phyloP scores from a whole-genome alignment of 2,888 invertebrate genomes.

The Caenorhabditis sp. region DNA sequence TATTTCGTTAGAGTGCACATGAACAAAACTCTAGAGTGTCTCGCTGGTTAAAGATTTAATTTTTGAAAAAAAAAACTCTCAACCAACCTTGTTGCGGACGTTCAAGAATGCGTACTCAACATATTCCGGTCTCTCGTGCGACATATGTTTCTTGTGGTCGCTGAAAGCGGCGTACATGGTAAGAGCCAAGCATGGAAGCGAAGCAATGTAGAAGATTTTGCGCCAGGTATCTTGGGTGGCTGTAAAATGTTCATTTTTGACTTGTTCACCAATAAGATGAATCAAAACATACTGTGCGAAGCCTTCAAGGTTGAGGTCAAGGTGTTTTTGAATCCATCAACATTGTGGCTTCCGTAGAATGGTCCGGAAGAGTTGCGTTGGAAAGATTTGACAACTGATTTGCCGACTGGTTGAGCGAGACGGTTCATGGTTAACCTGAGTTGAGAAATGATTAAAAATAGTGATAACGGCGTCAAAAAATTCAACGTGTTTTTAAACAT shows the following conservation, averaged over 20 bases:
- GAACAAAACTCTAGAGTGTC: too few relatives aligned
- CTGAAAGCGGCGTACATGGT: conserved; percentile 62
- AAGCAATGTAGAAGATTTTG: conserved; percentile 66
- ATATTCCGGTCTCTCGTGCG: conserved; percentile 61
- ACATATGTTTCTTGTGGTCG: conserved; percentile 55
- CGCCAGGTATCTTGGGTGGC: conserved; percentile 62
- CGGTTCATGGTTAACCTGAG: conserved; percentile 37
- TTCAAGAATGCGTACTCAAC: conserved; percentile 66
- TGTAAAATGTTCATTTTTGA: conserved; percentile 23
- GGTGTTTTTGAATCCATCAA: conserved; percentile 61
- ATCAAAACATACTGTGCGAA: conserved; percentile 45
- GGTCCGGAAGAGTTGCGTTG: conserved; percentile 60
- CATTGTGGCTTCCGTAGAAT: conserved; percentile 65
- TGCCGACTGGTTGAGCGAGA: conserved; percentile 34
- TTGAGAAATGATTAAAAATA: background rate
- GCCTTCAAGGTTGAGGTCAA: conserved; percentile 52
- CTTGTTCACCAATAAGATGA: background rate
- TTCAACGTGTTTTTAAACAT: background rate
- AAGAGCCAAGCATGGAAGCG: conserved; percentile 63
- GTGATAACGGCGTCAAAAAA: background rate
- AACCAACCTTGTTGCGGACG: conserved; percentile 58
- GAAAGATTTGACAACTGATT: conserved; percentile 45
- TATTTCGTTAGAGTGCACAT: too few relatives aligned
- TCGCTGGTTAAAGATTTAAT: too few relatives aligned
- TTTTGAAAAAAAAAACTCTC: background rate